Base-by-base conservation (phyloP, 1,140 invertebrate genomes). In the Lordiphosa clarofinis region DNA sequence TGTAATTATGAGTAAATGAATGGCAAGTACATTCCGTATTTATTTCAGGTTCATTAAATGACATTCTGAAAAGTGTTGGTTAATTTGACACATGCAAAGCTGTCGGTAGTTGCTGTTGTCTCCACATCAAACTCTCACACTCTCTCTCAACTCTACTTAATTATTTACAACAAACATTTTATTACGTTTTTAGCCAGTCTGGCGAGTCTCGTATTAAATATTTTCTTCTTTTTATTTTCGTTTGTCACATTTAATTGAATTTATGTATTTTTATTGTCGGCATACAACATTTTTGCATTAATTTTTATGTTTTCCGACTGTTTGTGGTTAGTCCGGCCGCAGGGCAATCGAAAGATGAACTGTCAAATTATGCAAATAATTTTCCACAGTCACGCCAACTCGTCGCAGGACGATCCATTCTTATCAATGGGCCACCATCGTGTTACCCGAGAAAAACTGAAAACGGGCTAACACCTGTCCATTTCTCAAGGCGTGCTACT, bases 161-260 rank as follows among this genome's bases (percentile, higher is more conserved):
- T 82, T 82, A 82, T 82, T 76, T 57, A 82, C 63, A 15, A 42
- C 73, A 68, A 73, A 84, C 76, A 84, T 76, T 82, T 84, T 82
- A 82, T 84, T 84, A 82, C 68, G 73, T 72, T 82, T 82, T 84
- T 82, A 82, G 58, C 76, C 72, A 76, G 37, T 43, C 36, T 33
- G 56, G 42, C 37, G 12, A 46, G 49, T 52, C 28, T 47, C 35
- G 40, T 54, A 49, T 47, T 60, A 21, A 21, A 4, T 4, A 21
- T 15, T 40, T 61, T 66, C 13, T 31, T 61, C 33, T 58, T 54
- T 54, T 36, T 52, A 59, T 63, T 71, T 81, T 66, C 57, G 60
- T 81, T 76, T 84, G 78, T 84, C 78, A 84, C 78, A 78, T 84
- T 84, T 84, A 78, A 84, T 84, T 84, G 78, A 84, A 84, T 84